Conservation (phyloP, 2,113 vertebrate genomes). For the Triplophysa siluroides region DNA sequence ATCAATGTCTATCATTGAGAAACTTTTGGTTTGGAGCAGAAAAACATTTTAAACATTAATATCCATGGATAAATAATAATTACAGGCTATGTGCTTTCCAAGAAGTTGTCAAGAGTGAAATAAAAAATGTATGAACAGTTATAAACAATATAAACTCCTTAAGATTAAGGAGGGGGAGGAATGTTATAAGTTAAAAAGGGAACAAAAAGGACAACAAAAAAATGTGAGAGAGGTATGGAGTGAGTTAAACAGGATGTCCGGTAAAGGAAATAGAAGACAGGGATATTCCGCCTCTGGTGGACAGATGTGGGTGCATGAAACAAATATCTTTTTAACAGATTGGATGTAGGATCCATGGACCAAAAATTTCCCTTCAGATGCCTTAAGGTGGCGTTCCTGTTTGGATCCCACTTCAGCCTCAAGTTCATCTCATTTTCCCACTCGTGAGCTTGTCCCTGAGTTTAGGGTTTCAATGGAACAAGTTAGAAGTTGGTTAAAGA, state of each 20-base stretch:
- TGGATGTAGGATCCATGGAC: background rate
- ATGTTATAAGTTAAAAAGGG: no score
- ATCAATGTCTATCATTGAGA: background rate
- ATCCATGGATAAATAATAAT: background rate
- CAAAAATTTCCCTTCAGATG: background rate
- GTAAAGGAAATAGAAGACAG: background rate
- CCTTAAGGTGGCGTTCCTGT: no score
- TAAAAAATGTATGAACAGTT: slow-evolving; percentile 1
- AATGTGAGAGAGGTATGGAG: no score
- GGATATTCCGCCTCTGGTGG: background rate
- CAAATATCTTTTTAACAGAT: background rate
- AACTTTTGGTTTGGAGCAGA: background rate
- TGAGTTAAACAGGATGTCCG: no score
- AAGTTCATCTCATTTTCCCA: background rate
- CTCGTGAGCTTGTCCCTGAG: background rate
- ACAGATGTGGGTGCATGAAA: background rate
- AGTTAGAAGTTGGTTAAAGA: background rate
- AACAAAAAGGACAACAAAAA: no score
- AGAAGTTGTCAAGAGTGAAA: background rate
- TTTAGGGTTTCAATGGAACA: background rate
- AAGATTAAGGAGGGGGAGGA: background rate
- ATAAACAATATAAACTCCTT: background rate
- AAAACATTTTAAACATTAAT: background rate
- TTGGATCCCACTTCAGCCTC: background rate
- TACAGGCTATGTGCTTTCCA: background rate